These are phyloP conservation scores for Cheirogaleus major DNA, from an alignment of 2,797 vertebrate species.

Conservation along the genomic window DNA sequence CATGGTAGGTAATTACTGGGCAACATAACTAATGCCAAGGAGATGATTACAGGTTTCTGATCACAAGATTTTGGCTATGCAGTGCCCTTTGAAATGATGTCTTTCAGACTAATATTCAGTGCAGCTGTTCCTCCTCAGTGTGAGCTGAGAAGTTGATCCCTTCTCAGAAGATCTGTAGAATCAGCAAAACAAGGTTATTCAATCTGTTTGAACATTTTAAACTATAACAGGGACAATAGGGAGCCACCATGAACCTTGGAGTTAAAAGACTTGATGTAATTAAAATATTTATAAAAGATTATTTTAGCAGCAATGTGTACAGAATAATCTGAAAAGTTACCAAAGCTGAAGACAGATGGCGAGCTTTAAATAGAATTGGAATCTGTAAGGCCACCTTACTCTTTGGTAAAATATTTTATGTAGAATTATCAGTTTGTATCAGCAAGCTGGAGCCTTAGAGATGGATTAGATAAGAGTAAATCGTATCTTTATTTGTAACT, in stretches of 20 bases:
- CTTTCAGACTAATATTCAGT: not conserved
- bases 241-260: not conserved
- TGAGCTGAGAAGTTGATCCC: not conserved
- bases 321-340: conserved; percentile 54
- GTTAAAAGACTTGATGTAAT: not conserved
- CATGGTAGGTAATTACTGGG: not conserved
- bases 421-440: conserved; percentile 43
- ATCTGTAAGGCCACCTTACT: conserved; percentile 23
- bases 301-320: conserved; percentile 24
- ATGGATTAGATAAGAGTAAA: not conserved
- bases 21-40: not conserved
- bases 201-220: conserved; percentile 16
- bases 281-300: conserved; percentile 52
- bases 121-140: not conserved
- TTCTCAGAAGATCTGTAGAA: not conserved
- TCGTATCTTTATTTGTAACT: not conserved
- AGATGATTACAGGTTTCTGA: not conserved
- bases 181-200: not conserved
- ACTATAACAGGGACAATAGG: not conserved
- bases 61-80: not conserved
- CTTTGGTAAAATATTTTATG: conserved; percentile 26
- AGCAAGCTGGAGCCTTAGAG: not conserved
- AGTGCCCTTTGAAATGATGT: not conserved
- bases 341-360: conserved; percentile 50
- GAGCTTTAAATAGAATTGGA: conserved; percentile 56